Evolutionary conservation across 2,797 vertebrate species (phyloP).

Genomic region (Anas acuta): DNA sequence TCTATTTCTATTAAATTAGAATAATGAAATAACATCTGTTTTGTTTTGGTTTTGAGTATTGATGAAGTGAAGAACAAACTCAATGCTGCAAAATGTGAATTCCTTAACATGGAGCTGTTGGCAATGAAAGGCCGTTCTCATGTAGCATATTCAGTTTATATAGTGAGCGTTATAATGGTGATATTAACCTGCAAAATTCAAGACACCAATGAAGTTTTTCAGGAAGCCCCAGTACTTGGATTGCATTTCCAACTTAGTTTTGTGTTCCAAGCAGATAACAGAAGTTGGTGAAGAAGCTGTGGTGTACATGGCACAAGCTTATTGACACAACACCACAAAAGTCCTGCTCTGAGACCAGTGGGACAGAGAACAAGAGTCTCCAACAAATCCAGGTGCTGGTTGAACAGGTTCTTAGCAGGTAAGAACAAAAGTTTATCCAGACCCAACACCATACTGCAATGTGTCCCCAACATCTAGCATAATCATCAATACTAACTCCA

Average conservation of each 20-base stretch:
- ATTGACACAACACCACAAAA: neutral
- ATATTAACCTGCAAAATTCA: neutral
- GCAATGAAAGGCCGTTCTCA: neutral
- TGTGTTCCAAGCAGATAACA: neutral
- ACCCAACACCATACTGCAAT: neutral
- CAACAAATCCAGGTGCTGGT: neutral
- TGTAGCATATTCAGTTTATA: neutral
- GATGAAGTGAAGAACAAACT: neutral
- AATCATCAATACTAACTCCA: neutral
- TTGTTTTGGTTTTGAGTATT: neutral
- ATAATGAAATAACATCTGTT: neutral
- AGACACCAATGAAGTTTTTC: neutral
- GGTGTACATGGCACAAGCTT: neutral
- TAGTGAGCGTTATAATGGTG: neutral
- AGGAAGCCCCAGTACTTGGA: neutral
- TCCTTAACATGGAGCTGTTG: neutral
- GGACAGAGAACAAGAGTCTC: neutral
- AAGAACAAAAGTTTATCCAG: neutral
- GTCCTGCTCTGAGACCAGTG: neutral
- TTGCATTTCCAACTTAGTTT: neutral
- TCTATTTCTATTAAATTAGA: neutral
- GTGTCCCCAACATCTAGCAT: neutral
- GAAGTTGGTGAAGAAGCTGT: neutral
- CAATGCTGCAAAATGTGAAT: neutral
- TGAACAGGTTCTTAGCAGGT: neutral